A percentile compares a stretch with the other conserved stretches of the same genome.
phyloP scores from a whole-genome alignment of 2,797 vertebrate genomes.

The Squalus acanthias region DNA sequence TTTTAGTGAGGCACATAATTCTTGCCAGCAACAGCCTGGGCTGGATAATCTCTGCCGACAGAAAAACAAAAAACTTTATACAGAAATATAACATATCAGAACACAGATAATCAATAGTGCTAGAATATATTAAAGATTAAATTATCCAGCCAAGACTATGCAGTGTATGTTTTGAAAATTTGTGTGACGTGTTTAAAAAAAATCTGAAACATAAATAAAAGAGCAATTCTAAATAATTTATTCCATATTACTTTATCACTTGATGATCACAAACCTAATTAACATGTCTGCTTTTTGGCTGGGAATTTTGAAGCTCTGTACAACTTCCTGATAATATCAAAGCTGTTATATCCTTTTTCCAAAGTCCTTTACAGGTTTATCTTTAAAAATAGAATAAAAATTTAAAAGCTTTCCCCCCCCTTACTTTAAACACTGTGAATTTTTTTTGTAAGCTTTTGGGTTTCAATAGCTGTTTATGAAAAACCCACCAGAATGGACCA shows the following conservation, averaged over 20 bases:
- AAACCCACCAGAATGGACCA: not conserved
- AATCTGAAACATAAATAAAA: not conserved
- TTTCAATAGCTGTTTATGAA: not conserved
- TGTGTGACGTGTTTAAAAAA: not conserved
- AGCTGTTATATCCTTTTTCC: slow-evolving; percentile 27
- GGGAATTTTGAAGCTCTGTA: not conserved
- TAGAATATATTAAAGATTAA: slow-evolving; percentile 20
- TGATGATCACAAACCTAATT: slow-evolving; percentile 8
- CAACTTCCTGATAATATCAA: slow-evolving; percentile 10
- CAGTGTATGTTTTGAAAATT: not conserved
- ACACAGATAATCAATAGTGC: not conserved
- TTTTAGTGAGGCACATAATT: not conserved
- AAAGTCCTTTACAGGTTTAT: not conserved
- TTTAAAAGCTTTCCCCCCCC: not conserved
- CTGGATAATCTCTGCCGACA: not conserved
- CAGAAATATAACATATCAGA: not conserved
- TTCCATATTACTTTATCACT: not conserved
- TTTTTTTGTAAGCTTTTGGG: not conserved
- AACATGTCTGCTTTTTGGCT: not conserved
- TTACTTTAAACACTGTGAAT: not conserved
- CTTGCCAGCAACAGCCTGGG: not conserved
- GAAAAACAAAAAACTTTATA: slow-evolving; percentile 11
- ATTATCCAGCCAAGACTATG: not conserved
- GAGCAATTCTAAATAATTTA: slow-evolving; percentile 29
- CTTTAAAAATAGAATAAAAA: slow-evolving; percentile 26